Percentiles rank a stretch among this genome's conserved stretches.
Conservation (phyloP, 2,113 vertebrate species). For the Chionomys nivalis region DNA sequence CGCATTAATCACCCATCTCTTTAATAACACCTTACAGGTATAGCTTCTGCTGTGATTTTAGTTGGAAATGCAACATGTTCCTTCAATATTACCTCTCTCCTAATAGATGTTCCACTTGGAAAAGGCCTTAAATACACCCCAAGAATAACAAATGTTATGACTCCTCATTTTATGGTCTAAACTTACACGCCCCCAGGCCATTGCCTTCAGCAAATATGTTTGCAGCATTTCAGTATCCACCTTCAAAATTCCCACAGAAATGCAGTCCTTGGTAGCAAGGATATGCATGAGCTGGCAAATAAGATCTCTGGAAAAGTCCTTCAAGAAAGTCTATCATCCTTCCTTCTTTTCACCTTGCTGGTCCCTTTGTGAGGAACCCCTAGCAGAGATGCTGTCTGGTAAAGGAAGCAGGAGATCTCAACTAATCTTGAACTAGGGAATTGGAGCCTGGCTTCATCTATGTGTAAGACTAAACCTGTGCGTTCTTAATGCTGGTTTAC, state of each 20-base stretch:
- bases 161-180: not conserved
- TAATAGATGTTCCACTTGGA: not conserved
- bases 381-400: not conserved
- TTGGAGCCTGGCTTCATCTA: not conserved
- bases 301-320: not conserved
- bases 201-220: not conserved
- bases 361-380: not conserved
- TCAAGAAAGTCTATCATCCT: not conserved
- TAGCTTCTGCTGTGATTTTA: not conserved
- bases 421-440: not conserved
- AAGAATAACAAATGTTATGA: not conserved
- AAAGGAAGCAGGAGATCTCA: not conserved
- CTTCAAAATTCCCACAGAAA: slow-evolving; percentile 27
- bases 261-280: not conserved
- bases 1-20: not conserved
- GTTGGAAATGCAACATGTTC: not conserved
- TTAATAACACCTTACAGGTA: not conserved
- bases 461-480: not conserved
- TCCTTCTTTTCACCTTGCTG: not conserved
- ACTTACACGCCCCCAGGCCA: not conserved
- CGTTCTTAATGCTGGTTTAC: not conserved
- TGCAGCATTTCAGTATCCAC: not conserved
- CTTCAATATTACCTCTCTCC: not conserved
- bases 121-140: not conserved
- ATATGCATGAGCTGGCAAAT: not conserved